A percentile compares a stretch with the other conserved stretches of the same genome.
Evolutionary conservation across 1,140 invertebrate genomes (phyloP).

Genomic region (Atta cephalotes): DNA sequence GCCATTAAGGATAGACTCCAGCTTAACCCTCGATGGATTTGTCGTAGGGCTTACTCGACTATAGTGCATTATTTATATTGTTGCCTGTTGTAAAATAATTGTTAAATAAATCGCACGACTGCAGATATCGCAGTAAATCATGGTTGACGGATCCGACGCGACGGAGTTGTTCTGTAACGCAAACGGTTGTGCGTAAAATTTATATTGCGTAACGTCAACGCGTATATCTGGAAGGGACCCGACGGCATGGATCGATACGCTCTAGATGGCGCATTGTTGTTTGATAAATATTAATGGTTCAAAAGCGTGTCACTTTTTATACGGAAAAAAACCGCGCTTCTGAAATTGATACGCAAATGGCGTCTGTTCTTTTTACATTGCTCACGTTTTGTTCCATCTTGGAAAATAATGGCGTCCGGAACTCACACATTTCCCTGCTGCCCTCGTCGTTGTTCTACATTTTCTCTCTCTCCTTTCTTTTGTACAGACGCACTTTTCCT

Average conservation of each 20-base stretch:
- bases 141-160: constrained; percentile 22
- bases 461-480: constrained; percentile 16
- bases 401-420: constrained; percentile 31
- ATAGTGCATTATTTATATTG: constrained; percentile 45
- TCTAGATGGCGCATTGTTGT: constrained; percentile 58
- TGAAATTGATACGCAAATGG: constrained; percentile 53
- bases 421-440: constrained; percentile 30
- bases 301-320: constrained; percentile 35
- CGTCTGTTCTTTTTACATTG: constrained; percentile 29
- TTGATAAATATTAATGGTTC: constrained; percentile 60
- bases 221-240: constrained; percentile 45
- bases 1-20: constrained; percentile 67
- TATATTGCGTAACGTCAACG: constrained; percentile 55
- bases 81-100: constrained; percentile 52
- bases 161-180: constrained; percentile 39
- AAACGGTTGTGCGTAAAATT: constrained; percentile 57
- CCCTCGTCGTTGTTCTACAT: constrained; percentile 11
- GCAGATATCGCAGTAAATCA: constrained; percentile 39
- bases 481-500: background rate
- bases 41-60: constrained; percentile 49
- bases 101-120: constrained; percentile 38
- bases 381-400: constrained; percentile 41
- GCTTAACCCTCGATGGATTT: constrained; percentile 70
- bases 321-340: constrained; percentile 20
- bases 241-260: constrained; percentile 50